Base-by-base conservation (phyloP, 2,888 invertebrate genomes). In the Serrognathus titanus region DNA sequence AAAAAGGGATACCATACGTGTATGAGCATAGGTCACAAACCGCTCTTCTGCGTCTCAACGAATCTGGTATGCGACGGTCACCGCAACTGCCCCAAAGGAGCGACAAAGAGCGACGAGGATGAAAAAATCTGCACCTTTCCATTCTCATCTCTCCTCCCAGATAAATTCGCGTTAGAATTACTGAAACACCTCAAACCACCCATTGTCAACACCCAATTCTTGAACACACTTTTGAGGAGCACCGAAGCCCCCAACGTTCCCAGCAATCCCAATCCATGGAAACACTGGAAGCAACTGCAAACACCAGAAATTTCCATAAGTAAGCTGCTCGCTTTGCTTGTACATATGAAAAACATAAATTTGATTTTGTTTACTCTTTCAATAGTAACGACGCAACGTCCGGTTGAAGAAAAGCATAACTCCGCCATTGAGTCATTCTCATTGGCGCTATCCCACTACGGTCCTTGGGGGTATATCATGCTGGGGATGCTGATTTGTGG, bases 401-500 rank as follows among this genome's bases (percentile, higher is more conserved):
- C 43, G 7, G 40, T 12, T 12, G 45, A 55, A 12, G 45, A 53
- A 36, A 53, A 47, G 39, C 39, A 36, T 35, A 36, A 31, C 12
- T 48, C 53, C 11, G 48, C 53, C 7, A 43, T 55, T 9, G 58
- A 68, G 43, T 61, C 68, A 9, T 68, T 80, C 10, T 79, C 80
- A 9, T 83, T 83, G 7, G 85, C 85, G 45, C 75, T 88, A 61
- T 84, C 85, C 57, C 86, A 86, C 53, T 88, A 88, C 71, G 88
- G 88, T 0, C 87, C 88, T 0, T 88, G 88, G 88, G 87, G 87
- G 64, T 88, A 88, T 70, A 79, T 88, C 38, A 85, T 88, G 74
- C 80, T 88, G 52, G 87, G 87, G 50, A 86, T 87, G 83, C 76
- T 88, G 39, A 81, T 87, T 62, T 87, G 87, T 70, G 87, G 86